Evolutionary conservation across 2,113 vertebrate genomes (phyloP), one percentile per base, ranked within the genome.

Genomic region (Cynoglossus semilaevis): DNA sequence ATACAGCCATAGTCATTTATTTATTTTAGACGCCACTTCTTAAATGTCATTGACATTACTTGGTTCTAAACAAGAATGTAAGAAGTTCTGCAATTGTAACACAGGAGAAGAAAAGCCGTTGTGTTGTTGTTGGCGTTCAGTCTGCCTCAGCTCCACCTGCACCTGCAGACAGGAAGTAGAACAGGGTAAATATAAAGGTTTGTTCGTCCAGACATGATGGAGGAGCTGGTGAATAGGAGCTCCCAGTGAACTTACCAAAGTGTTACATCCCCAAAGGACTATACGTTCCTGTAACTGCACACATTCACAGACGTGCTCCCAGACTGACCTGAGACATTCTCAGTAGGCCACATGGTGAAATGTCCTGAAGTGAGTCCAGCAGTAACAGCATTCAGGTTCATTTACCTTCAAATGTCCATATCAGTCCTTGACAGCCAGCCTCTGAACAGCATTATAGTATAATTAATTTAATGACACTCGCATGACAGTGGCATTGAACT

Each of bases 91-190:
- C 7, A 46, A n/a, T 46, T 47, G 49, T 16, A 34, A 49, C 3
- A 18, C 15, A 51, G 58, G 1, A 37, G 59, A 38, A 12, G 5
- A 10, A 42, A 8, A 34, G 9, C 11, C 51, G 7, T 35, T 65
- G 4, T 62, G 29, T 51, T 46, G n/a, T 16, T 36, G 42, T 3
- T 29, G 6, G 22, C 29, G 16, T 34, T 58, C 34, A 60, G 43
- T 62, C 69, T 63, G 42, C 46, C 14, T 48, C 22, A 7, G 58
- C 51, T 67, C 5, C 15, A 19, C 5, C 0, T 38, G 67, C 80
- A 87, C 80, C 80, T 85, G 80, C 76, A 76, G 46, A 73, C n/a
- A 51, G 51, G 58, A 81, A 77, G 77, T 82, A 65, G 75, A 79
- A 46, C 79, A 75, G 43, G 47, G 65, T 59, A 65, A 72, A 75